Base-by-base conservation (phyloP, 2,797 vertebrate species). In the Capromys pilorides region DNA sequence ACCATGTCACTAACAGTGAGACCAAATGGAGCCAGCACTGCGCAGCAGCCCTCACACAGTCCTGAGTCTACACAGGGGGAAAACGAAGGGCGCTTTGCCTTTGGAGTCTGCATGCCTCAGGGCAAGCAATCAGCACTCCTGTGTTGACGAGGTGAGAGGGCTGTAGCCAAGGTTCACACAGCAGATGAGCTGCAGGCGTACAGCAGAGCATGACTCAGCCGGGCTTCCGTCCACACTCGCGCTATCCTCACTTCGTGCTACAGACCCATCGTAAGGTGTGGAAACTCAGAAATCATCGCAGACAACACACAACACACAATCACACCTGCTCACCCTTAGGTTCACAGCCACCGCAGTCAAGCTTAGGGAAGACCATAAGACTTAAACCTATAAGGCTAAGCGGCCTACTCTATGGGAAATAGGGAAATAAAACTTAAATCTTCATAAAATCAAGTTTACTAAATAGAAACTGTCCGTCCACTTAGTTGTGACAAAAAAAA, bases 1-100 rank as follows among this genome's bases (percentile, higher is more conserved):
- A 2, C 0, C 3, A 2, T 3, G 13, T 39, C 36, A 5, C 3
- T 26, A 36, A 14, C 6, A 9, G 5, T n/a, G 21, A 41, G 3
- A 2, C 18, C 8, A 87, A 12, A 6, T 26, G 14, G 1, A 10
- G 45, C 1, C 16, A 67, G 28, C 21, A 6, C 6, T 6, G 10
- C 2, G 21, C 8, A 41, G 12, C n/a, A 69, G 1, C 1, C n/a
- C 1, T 10, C 16, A 28, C 21, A 19, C 11, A 36, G 11, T n/a
- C 8, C 26, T 13, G 28, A 33, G 26, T 3, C 9, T 6, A 33
- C 5, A 5, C 78, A 3, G 18, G 6, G 14, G 18, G 24, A 26
- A 45, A 21, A 21, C 39, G 13, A 4, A 49, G 24, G 14, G 4
- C 36, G 3, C 3, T 45, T 86, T 57, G 26, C 41, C 26, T 61